phyloP scores from a whole-genome alignment of 2,797 vertebrate species.

The Periparus ater region DNA sequence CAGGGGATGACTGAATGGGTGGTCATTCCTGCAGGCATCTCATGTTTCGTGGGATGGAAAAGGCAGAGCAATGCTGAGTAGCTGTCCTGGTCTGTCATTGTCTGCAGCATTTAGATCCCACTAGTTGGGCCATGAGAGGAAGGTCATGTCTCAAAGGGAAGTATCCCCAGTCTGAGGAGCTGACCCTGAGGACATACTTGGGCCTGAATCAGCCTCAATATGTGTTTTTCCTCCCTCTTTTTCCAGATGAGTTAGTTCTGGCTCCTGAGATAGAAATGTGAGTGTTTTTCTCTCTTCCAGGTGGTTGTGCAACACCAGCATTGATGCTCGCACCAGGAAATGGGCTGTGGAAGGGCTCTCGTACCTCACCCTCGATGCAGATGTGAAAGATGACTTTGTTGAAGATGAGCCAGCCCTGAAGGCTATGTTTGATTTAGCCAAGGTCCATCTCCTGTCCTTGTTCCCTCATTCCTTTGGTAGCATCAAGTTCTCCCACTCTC shows the following conservation, averaged over 20 bases:
- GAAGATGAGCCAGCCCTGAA: conserved; percentile 91
- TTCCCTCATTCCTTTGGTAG: neutral
- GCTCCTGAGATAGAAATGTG: neutral
- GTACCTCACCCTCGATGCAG: conserved; percentile 94
- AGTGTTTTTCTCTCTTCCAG: conserved; percentile 66
- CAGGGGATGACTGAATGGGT: neutral
- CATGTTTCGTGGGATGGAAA: rapidly evolving
- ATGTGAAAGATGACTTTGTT: conserved; percentile 98
- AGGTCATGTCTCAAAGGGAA: neutral
- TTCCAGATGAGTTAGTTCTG: neutral
- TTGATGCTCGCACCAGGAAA: conserved; percentile 90
- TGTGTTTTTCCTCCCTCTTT: neutral
- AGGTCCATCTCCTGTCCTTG: conserved; percentile 74
- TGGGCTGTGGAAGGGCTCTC: conserved; percentile 97
- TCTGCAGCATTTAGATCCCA: neutral
- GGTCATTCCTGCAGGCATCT: neutral
- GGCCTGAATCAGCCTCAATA: neutral
- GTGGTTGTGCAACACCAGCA: conserved; percentile 91
- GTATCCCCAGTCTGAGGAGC: neutral
- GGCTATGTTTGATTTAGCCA: conserved; percentile 96
- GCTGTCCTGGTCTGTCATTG: neutral
- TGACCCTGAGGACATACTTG: neutral
- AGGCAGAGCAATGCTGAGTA: neutral
- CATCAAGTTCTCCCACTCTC: neutral
- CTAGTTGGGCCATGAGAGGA: neutral